Base-by-base conservation (phyloP, 2,888 invertebrate genomes). In the Micropterix aruncella region DNA sequence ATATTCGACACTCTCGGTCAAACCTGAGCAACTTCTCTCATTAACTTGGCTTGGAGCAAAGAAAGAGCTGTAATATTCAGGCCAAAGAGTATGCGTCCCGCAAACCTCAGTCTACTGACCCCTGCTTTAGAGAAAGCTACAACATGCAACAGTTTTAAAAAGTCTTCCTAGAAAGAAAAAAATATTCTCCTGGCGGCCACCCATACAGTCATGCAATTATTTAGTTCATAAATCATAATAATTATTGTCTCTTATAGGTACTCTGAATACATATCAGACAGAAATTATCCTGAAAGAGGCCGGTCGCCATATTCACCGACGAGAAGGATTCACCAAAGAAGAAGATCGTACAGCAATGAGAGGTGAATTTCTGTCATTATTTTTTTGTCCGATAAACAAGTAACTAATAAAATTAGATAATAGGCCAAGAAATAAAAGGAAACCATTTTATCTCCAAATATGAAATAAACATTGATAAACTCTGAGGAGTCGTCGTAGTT, bases 311-410 rank as follows among this genome's bases (percentile, higher is more conserved):
- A 45, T 42, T 47, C 48, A 15, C 48, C 46, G 18, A 18, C 48
- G 27, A 50, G 50, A 44, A 44, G 47, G 39, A 39, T 37, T 16
- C 46, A 50, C 19, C 43, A 47, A 19, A 44, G 41, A 19, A 47
- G 47, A 36, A 45, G 50, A 47, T 48, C 27, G 12, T 27, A 47
- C 27, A 46, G 48, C 9, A 44, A 48, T 44, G 44, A 50, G 19
- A 48, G 50, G 50, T 48, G 37, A 18, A 27, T 42, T 42, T 42
- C 17, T 37, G 3, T 16, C 3, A 41, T 18, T 51, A 60, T 60
- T 4, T 60, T 59, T 1, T 63, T 61, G n/a, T n/a, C n/a, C n/a
- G n/a, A n/a, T n/a, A n/a, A n/a, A n/a, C n/a, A n/a, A n/a, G n/a
- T n/a, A n/a, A n/a, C n/a, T n/a, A n/a, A n/a, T n/a, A n/a, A n/a